phyloP scores from a whole-genome alignment of 2,797 vertebrate genomes.

The Apogon talboti region DNA sequence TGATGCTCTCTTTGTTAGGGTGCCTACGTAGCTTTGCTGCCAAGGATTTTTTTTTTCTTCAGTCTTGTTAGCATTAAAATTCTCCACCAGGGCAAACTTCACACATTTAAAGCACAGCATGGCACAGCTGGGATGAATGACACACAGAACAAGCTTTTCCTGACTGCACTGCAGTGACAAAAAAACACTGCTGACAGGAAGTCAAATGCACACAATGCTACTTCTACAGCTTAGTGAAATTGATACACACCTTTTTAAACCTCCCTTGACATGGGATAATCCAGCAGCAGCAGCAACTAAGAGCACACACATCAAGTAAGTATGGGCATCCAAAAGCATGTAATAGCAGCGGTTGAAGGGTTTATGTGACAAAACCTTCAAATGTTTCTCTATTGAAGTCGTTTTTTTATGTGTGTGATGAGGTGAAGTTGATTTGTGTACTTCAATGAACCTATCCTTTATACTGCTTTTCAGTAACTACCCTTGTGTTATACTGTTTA shows the following conservation, averaged over 20 bases:
- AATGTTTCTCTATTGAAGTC: slow-evolving; percentile 7
- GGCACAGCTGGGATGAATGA: slow-evolving; percentile 41
- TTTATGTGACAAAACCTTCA: slow-evolving; percentile 30
- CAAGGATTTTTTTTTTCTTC: neutral
- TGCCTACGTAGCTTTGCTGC: neutral
- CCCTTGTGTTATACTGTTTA: no score
- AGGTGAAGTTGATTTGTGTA: slow-evolving; percentile 6
- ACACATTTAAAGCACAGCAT: slow-evolving; percentile 39
- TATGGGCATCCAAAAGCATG: slow-evolving; percentile 46
- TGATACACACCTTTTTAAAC: slow-evolving; percentile 65
- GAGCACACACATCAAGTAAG: slow-evolving; percentile 58
- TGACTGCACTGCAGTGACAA: slow-evolving; percentile 47
- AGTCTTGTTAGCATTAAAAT: slow-evolving; percentile 16
- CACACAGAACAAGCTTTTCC: slow-evolving; percentile 57
- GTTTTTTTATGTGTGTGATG: neutral
- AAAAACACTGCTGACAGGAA: slow-evolving; percentile 59
- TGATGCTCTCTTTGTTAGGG: neutral
- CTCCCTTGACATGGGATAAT: slow-evolving; percentile 68
- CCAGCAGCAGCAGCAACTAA: slow-evolving; percentile 43
- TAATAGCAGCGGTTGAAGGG: slow-evolving; percentile 49
- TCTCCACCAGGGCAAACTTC: slow-evolving; percentile 35
- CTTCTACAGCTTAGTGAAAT: slow-evolving; percentile 58
- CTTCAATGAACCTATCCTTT: neutral
- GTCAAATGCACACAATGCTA: slow-evolving; percentile 55
- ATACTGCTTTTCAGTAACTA: no score